These are phyloP conservation scores for Chiroxiphia lanceolata DNA, from an alignment of 2,797 vertebrate species.

Conservation along the genomic window DNA sequence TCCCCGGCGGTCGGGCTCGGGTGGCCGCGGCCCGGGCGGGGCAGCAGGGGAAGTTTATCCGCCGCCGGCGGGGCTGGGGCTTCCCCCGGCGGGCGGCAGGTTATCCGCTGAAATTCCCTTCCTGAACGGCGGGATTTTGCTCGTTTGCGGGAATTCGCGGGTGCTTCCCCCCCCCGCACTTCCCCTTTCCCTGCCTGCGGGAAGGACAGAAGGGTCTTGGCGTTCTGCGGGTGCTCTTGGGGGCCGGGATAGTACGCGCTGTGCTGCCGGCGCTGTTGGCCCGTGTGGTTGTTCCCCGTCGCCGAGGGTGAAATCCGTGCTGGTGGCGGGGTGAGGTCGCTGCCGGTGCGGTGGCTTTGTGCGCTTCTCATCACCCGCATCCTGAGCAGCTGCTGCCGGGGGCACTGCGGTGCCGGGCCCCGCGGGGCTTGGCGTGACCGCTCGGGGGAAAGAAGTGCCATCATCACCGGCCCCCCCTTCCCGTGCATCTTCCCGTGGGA, in stretches of 20 bases:
- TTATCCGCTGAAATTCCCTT: not conserved
- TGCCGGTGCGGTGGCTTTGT: not conserved
- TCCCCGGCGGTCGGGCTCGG: not conserved
- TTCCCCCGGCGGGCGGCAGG: not conserved
- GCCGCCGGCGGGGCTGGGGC: no score
- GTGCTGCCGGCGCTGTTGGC: not conserved
- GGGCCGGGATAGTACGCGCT: rapidly evolving
- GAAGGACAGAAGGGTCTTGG: not conserved
- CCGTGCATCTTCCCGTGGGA: not conserved
- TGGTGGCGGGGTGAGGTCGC: not conserved
- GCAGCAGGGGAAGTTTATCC: not conserved
- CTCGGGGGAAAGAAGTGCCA: not conserved
- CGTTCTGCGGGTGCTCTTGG: no score
- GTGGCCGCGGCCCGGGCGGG: not conserved
- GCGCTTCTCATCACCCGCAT: not conserved
- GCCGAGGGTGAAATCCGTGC: not conserved
- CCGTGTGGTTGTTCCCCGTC: rapidly evolving
- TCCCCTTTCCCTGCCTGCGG: not conserved
- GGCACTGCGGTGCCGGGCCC: not conserved
- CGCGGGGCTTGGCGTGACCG: not conserved
- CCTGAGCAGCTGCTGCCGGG: not conserved
- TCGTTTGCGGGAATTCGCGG: not conserved
- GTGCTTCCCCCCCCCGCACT: no score
- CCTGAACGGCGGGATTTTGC: not conserved
- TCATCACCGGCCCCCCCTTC: not conserved